Base-by-base conservation (phyloP, 2,888 invertebrate species). In the Harpagoxenus sublaevis region DNA sequence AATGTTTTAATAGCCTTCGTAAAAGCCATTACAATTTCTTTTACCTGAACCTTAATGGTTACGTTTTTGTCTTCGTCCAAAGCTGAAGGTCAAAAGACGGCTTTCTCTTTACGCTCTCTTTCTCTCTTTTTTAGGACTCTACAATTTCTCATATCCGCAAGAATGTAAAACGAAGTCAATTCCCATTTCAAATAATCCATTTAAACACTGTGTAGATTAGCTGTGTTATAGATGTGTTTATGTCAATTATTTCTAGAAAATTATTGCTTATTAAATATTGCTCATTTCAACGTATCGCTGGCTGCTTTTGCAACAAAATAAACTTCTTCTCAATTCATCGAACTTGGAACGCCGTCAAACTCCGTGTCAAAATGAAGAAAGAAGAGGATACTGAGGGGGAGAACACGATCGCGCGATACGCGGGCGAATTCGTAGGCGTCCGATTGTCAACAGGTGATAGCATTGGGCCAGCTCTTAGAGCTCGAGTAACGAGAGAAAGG, bases 401-500 rank as follows among this genome's bases (percentile, higher is more conserved):
- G 39, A 63, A 84, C 81, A 87, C 86, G 87, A 87, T 75, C 70
- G 75, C 83, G 87, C 74, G 77, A 71, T 77, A 75, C 84, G 66
- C 78, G 84, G 84, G 86, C 89, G 91, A 92, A 92, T 91, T 89
- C 87, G 91, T 89, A 89, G 87, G 88, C 87, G 92, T 88, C 87
- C 88, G 89, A 90, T 91, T 89, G 91, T 92, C 93, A 93, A 93
- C 93, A 93, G 93, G 93, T 93, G 93, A 93, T 93, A 91, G 88
- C 88, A 92, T 92, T 92, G 88, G 91, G 86, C 86, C 88, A 88
- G 87, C 90, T 92, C 88, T 91, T 91, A 89, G 90, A 90, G 81
- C 87, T 83, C 83, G 89, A 90, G 92, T 93, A 92, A 93, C 91
- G 92, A 93, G 91, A 90, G 91, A 92, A 90, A 88, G 86, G 85